Base-by-base conservation (phyloP, 2,888 invertebrate genomes). In the Latrodectus hesperus region DNA sequence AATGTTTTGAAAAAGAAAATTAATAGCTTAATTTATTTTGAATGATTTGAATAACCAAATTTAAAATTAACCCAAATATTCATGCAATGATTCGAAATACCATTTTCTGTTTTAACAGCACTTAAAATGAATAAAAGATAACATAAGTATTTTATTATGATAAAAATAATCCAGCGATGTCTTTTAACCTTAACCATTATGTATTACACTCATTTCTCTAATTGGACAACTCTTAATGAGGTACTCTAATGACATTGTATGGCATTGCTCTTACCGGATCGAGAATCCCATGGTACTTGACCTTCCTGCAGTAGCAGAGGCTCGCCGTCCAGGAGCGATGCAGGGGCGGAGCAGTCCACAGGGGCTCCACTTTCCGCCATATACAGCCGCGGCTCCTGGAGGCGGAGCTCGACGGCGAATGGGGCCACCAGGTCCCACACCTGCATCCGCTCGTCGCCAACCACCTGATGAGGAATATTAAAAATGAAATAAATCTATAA, bases 321-420 rank as follows among this genome's bases (percentile, higher is more conserved):
- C 91, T 95, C 95, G 11, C 95, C 95, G 91, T 94, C 94, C 67
- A 95, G 91, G 3, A 94, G 93, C 9, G 93, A 91, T 4, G 94
- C 94, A 71, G 94, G 93, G 4, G 94, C 94, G 80, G 93, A 93
- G 0, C 94, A 94, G 90, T 95, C 94, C 68, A 95, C 94, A 60
- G 94, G 94, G 51, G 95, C 94, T 91, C 94, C 94, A 10, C 94
- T 94, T 0, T 94, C 95, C 65, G 94, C 95, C 60, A 95, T 93
- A 86, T 94, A 93, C 72, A 94, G 92, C 52, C 91, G 60, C 0
- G 94, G 93, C 8, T 93, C 93, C 1, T 92, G 92, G 0, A 93
- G 92, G 0, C 93, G 93, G 5, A 93, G 92, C 91, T 93, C 93
- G 86, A 92, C 93, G 14, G 94, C 90, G 0, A 93, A 92, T 86